A percentile compares a stretch with the other conserved stretches of the same genome.
Conservation (phyloP, 2,113 vertebrate genomes). For the Morphnarchus princeps region DNA sequence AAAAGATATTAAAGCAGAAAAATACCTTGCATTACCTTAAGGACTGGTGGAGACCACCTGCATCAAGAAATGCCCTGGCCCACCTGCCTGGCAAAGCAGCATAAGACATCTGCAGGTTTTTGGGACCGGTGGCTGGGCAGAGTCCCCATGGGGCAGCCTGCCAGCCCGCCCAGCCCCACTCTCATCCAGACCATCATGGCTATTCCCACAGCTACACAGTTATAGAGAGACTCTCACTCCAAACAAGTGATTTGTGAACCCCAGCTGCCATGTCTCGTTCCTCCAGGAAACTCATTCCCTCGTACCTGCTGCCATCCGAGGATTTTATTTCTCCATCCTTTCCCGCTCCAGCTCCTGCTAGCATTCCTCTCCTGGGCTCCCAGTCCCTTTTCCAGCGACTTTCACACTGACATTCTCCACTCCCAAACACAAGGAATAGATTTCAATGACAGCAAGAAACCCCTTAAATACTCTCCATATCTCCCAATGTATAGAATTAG, state of each 20-base stretch:
- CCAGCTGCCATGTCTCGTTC: accelerated
- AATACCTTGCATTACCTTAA: not conserved
- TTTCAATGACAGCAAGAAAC: not conserved
- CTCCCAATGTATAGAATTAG: accelerated
- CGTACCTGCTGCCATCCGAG: not conserved
- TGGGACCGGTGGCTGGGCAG: not conserved
- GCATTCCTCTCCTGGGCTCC: not conserved
- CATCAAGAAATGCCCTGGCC: not conserved
- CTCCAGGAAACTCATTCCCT: not conserved
- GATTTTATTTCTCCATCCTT: not conserved
- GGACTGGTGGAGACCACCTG: not conserved
- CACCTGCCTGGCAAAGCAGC: no score
- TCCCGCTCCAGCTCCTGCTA: not conserved
- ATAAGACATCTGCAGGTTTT: not conserved
- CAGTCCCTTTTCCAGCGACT: not conserved
- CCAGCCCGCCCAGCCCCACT: not conserved
- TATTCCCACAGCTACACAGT: not conserved
- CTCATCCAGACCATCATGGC: not conserved
- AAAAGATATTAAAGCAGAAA: not conserved
- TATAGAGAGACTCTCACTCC: not conserved
- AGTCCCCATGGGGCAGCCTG: not conserved
- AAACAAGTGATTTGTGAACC: not conserved
- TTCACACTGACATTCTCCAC: not conserved
- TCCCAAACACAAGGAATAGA: not conserved
- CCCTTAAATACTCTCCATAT: not conserved